These are phyloP conservation scores for Sminthopsis crassicaudata DNA, from an alignment of 2,113 vertebrate species.

Conservation along the genomic window DNA sequence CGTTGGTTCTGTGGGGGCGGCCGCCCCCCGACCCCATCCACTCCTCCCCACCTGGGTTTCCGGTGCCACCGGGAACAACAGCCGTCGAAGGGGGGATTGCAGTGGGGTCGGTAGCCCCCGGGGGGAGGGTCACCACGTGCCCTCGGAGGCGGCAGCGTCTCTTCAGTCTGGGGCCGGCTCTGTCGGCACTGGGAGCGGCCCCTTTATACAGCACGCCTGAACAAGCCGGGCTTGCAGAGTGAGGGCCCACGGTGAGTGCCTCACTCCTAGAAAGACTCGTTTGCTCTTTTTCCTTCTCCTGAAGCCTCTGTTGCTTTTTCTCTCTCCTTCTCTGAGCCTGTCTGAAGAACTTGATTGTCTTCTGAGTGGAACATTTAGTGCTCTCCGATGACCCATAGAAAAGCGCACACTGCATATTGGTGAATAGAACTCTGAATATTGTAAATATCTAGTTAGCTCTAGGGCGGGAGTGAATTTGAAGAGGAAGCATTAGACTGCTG, in stretches of 20 bases:
- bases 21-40: not conserved
- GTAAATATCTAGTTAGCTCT: constrained; percentile 73
- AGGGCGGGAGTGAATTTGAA: not conserved
- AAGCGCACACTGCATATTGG: constrained; percentile 13
- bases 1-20: fast-evolving
- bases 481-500: not conserved
- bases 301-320: constrained; percentile 20
- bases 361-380: constrained; percentile 71
- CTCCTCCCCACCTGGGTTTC: not conserved
- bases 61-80: not conserved
- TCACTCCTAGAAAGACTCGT: not conserved
- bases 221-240: not conserved
- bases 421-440: constrained; percentile 74
- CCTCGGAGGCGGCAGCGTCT: too few relatives aligned
- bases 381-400: constrained; percentile 72
- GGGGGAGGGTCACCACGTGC: not conserved
- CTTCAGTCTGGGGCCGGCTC: not conserved
- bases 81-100: not conserved
- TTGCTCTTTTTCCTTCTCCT: constrained; percentile 42
- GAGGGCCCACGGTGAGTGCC: fast-evolving
- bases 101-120: not conserved
- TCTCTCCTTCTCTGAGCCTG: constrained; percentile 39
- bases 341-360: constrained; percentile 80
- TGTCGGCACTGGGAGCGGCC: fast-evolving
- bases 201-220: not conserved